Base-by-base conservation (phyloP, 2,113 vertebrate genomes). In the Callipepla californica region DNA sequence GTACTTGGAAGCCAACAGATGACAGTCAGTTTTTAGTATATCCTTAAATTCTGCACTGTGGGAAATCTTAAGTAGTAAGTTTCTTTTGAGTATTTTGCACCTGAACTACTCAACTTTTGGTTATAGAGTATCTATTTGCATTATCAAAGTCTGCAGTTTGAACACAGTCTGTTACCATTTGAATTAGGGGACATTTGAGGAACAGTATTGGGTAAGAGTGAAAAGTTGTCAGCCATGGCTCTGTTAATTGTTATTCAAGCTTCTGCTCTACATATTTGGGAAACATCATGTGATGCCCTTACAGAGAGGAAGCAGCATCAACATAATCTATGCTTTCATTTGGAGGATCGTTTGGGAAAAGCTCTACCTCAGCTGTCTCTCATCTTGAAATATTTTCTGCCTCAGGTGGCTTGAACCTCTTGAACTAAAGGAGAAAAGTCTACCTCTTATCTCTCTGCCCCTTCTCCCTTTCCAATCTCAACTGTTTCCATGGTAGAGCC, bases 391-490 rank as follows among this genome's bases (percentile, higher is more conserved):
- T 76, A 78, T 59, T 67, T 78, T 55, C 51, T 72, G 61, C 61
- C 74, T 77, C 4, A 0, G 48, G 65, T 89, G 65, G 47, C 57
- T 58, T 7, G 69, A 96, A 87, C 28, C 36, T 74, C 68, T 88
- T 79, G 36, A 66, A 76, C 36, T 80, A 68, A 50, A 92, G 62
- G 28, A 94, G 69, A 25, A 57, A 83, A 93, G 57, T 51, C 69
- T 94, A 68, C 26, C 68, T 78, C 91, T 93, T 86, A 92, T 51
- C 76, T 90, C 34, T 81, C 13, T 68, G 23, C 62, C 44, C 51
- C 57, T 89, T 87, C 53, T 92, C 65, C 70, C 58, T 90, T 92
- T 84, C 74, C 75, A 92, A 51, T 16, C 51, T 69, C 85, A 89
- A 67, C 72, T 65, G 57, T 83, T 95, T 91, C 91, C 82, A 85